Evolutionary conservation across 2,113 vertebrate species (phyloP), one percentile per base, ranked within the genome.

Genomic region (Antigone vipio): DNA sequence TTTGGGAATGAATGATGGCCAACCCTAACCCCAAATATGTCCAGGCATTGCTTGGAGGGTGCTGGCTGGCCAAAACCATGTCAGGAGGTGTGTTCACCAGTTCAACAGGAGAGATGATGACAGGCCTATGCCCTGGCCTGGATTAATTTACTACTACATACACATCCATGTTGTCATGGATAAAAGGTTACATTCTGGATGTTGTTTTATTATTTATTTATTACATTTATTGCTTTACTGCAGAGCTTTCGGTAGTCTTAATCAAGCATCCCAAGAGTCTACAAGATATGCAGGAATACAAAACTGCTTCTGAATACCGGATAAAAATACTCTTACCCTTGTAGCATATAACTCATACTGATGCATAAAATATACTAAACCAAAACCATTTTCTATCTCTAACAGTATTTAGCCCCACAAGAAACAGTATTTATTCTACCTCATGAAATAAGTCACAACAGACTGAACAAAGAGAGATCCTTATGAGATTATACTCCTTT

Each of bases 401-500:
- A 91, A 69, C 56, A 87, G 71, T 34, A 89, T 95, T 93, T 92
- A 94, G 22, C 32, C 15, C 50, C 63, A 74, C 45, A 77, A 94
- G 69, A 89, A 93, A 59, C 49, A 5, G 4, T 62, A 85, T 82
- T 89, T 92, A 44, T 53, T 78, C 40, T 58, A 76, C 42, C 27
- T 73, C 0, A 0, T 80, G 69, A 78, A 88, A 88, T 85, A 55
- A 94, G 12, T 91, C 85, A 93, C 35, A 50, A 59, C 47, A 85
- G 78, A 71, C 69, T 76, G 78, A 93, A 77, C 74, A 91, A 47
- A 75, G 75, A 93, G 75, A 92, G 66, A 66, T 79, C 69, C n/a
- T 93, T 83, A 83, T 78, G 67, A 95, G 85, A 89, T 74, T 89
- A 94, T 52, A 81, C 5, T 76, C 68, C 85, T 93, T 97, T 89